A percentile compares a stretch with the other conserved stretches of the same genome.
phyloP scores from a whole-genome alignment of 2,113 vertebrate species.

The Tinamus guttatus region DNA sequence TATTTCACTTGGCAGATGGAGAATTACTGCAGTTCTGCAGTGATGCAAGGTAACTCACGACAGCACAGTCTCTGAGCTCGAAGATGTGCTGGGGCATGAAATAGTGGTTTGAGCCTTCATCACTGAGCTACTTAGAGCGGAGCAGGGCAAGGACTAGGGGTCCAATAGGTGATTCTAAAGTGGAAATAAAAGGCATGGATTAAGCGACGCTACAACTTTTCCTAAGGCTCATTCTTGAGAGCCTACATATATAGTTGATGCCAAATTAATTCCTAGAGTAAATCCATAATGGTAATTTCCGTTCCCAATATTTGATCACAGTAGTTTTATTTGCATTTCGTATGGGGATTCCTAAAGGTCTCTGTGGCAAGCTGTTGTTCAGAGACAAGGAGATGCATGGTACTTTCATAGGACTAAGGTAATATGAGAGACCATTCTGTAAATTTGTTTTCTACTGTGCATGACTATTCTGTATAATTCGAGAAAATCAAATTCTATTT shows the following conservation, averaged over 20 bases:
- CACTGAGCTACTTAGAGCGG: background rate
- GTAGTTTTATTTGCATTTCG: background rate
- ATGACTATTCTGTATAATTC: background rate
- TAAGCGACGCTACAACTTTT: background rate
- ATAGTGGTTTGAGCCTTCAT: background rate
- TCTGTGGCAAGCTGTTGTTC: background rate
- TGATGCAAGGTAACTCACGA: background rate
- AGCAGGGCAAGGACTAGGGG: background rate
- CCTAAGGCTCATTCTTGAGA: background rate
- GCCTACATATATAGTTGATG: background rate
- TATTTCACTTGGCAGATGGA: background rate
- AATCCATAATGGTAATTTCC: background rate
- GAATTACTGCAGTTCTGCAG: background rate
- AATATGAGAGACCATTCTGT: background rate
- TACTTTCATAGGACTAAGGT: background rate
- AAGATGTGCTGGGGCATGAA: background rate
- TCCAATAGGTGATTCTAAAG: background rate
- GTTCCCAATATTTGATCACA: background rate
- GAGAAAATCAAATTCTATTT: background rate
- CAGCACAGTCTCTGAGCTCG: background rate
- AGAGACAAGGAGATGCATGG: fast-evolving
- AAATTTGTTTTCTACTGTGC: background rate
- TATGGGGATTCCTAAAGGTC: background rate
- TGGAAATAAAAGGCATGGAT: background rate
- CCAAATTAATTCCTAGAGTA: background rate